Evolutionary conservation across 2,113 vertebrate genomes (phyloP), one percentile per base, ranked within the genome.

Genomic region (Ctenodactylus gundi): DNA sequence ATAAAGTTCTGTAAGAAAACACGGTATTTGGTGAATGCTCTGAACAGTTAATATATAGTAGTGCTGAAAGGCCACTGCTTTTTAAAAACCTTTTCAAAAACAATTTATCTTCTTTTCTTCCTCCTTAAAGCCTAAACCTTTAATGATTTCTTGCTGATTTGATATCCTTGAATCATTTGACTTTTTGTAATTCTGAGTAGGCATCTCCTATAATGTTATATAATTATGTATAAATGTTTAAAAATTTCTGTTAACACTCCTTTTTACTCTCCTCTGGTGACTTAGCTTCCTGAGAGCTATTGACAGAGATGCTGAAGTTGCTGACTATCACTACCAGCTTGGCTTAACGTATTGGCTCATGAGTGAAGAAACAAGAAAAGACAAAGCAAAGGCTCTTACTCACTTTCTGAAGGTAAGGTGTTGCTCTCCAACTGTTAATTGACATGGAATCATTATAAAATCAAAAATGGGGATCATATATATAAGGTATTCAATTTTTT

Each of bases 281-380:
- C 82, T 97, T 97, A 99, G 99, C 97, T 99, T 99, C 94, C 98
- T 98, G 46, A 98, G 97, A 77, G 99, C 99, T 31, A 96, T 98
- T 90, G 97, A 98, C 96, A 98, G 98, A 93, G 98, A 98, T 87
- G 95, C 98, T 53, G 98, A 98, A 82, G 97, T 95, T 96, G 99
- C 98, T 70, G 99, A 99, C 41, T 99, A 98, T 97, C 99, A 99
- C 96, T 99, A 99, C 70, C 98, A 99, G 49, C 97, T 99, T 90
- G 99, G 99, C 0, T 95, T 98, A 78, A 98, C 99, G 0, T 99
- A 99, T 64, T 99, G 99, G 99, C 98, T 98, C 97, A 99, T 99
- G 99, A 98, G 98, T 60, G 99, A 99, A 96, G 99, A 99, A 92
- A 98, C 98, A 34, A 99, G 98, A 90, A 98, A 97, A 96, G 99